phyloP scores from a whole-genome alignment of 2,888 invertebrate genomes.

The Leptinotarsa haldemani region DNA sequence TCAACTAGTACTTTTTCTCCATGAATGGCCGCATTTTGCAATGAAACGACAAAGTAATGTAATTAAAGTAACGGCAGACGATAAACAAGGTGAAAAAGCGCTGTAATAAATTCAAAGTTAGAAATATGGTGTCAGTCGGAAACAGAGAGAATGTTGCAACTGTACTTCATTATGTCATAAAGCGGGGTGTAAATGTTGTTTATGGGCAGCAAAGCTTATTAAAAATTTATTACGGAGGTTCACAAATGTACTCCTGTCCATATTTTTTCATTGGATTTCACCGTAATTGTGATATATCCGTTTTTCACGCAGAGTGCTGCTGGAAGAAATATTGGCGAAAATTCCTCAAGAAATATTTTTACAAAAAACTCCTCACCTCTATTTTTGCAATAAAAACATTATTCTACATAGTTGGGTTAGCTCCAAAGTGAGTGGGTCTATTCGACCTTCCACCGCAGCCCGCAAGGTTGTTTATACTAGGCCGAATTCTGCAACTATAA shows the following conservation, averaged over 20 bases:
- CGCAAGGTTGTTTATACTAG: no score
- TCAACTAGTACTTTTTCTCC: no score
- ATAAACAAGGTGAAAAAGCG: constrained; percentile 14
- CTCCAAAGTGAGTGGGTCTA: no score
- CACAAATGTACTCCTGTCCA: neutral
- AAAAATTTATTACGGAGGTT: constrained; percentile 6
- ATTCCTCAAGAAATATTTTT: no score
- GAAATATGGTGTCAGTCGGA: constrained; percentile 20
- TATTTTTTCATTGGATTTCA: neutral
- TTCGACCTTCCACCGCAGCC: no score
- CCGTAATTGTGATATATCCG: neutral
- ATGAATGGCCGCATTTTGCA: neutral
- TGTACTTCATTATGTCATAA: constrained; percentile 21
- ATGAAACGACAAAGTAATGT: constrained; percentile 4
- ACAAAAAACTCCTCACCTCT: no score
- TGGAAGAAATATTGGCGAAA: no score
- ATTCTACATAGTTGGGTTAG: no score
- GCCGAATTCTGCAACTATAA: no score
- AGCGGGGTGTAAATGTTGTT: constrained; percentile 14
- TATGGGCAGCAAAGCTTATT: neutral
- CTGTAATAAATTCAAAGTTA: constrained; percentile 18
- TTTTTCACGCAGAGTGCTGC: neutral
- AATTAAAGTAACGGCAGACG: neutral
- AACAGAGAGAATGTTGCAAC: constrained; percentile 23
- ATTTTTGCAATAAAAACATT: no score